Evolutionary conservation across 2,888 invertebrate species (phyloP), one percentile per base, ranked within the genome.

Genomic region (Trichogramma evanescens): DNA sequence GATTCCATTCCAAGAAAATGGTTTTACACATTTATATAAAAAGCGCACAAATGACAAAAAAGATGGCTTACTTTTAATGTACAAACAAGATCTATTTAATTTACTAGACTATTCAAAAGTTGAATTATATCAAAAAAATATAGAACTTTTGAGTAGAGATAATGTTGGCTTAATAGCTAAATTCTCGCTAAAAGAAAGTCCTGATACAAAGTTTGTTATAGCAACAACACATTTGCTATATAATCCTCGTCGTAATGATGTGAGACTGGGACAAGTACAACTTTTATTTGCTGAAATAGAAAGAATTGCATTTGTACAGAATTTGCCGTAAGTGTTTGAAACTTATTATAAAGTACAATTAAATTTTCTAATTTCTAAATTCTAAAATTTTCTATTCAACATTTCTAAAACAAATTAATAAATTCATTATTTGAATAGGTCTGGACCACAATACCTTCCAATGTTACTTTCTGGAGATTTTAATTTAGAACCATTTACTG

Each of bases 161-260:
- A 97, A 97, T 78, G 86, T 97, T 54, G 97, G 88, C 0, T 74
- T 95, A 7, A 82, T 96, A 59, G 86, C 87, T 4, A 89, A 89
- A 74, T 82, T 97, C 60, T 78, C 80, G 10, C 82, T 87, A 0
- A 83, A 79, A 62, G 71, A 75, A 0, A 70, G 79, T 56, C 80
- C 81, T 0, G 68, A 79, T 1, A 78, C 80, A 1, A 80, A 84
- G 6, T 77, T 96, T 48, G 83, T 92, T 55, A 85, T 98, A 1
- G 92, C 93, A 4, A 98, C 94, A 8, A 98, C 98, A 0, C 99
- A 99, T 78, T 81, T 99, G 51, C 80, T 98, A 7, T 99, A 90
- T 77, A 98, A 98, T 81, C 95, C 93, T 0, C 86, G 81, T 67
- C 82, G 98, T 46, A 87, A 90, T 26, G 97, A 98, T 75, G 86